These are phyloP conservation scores for Andinoacara biseriatus DNA, from an alignment of 2,113 vertebrate genomes.

Conservation along the genomic window DNA sequence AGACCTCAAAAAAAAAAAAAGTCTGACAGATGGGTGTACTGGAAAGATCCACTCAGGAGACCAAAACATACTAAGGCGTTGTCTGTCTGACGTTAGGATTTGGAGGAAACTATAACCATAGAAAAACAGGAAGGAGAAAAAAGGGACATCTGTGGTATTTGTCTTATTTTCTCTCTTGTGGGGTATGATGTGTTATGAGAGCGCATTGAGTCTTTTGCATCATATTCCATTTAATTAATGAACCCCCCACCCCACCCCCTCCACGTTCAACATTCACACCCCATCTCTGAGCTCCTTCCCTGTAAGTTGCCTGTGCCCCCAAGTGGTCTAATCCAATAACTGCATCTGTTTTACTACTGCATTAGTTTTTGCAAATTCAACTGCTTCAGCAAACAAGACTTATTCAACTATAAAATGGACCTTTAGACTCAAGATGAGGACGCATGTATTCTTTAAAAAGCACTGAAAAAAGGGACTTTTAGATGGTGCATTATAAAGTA, in stretches of 20 bases:
- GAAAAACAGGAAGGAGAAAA: constrained; percentile 53
- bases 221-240: constrained; percentile 74
- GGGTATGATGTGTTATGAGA: constrained; percentile 70
- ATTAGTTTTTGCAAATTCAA: neutral
- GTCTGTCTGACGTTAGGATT: constrained; percentile 67
- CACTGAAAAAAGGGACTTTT: neutral
- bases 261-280: constrained; percentile 24
- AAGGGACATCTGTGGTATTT: constrained; percentile 73
- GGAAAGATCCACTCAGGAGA: constrained; percentile 71
- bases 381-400: neutral
- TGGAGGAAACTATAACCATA: constrained; percentile 54
- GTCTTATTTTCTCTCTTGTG: constrained; percentile 73
- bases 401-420: neutral
- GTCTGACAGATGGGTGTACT: constrained; percentile 73
- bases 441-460: neutral
- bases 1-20: constrained; percentile 46
- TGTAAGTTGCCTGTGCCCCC: constrained; percentile 81
- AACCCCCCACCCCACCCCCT: constrained; percentile 9
- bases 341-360: constrained; percentile 47
- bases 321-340: constrained; percentile 72
- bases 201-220: constrained; percentile 69
- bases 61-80: constrained; percentile 71
- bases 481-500: neutral
- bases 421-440: neutral
- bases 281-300: constrained; percentile 43